Conservation (phyloP, 2,113 vertebrate species). For the Brachionichthys hirsutus region DNA sequence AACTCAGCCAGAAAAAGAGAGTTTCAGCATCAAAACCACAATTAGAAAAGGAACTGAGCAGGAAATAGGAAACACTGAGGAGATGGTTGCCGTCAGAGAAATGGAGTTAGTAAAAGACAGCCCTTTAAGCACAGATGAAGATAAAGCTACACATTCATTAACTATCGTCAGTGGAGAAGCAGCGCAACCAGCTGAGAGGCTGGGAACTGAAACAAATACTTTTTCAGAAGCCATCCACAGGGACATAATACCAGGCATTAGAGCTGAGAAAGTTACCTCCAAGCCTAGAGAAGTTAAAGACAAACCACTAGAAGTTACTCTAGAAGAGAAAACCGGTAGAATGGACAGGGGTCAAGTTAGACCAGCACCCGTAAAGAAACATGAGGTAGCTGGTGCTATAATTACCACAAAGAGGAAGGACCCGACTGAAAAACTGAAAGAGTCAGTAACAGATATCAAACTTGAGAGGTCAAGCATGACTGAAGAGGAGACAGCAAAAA, state of each 20-base stretch:
- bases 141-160: neutral
- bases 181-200: constrained; percentile 6
- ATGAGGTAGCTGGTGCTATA: neutral
- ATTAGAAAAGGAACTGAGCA: constrained; percentile 8
- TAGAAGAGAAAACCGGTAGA: neutral
- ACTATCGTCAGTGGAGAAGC: neutral
- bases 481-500: neutral
- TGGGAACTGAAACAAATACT: neutral
- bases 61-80: constrained; percentile 2
- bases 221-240: neutral
- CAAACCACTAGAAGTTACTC: neutral
- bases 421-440: neutral
- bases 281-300: constrained; percentile 3
- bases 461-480: constrained; percentile 6
- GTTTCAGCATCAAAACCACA: neutral
- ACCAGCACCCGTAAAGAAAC: constrained; percentile 2
- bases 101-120: neutral
- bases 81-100: no score
- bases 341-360: neutral
- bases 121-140: neutral
- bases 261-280: constrained; percentile 10
- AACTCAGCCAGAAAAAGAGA: neutral
- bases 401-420: neutral
- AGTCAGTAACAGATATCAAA: constrained; percentile 44
- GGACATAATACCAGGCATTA: neutral